Evolutionary conservation across 2,113 vertebrate species (phyloP).

Genomic region (Actinemys pallida): DNA sequence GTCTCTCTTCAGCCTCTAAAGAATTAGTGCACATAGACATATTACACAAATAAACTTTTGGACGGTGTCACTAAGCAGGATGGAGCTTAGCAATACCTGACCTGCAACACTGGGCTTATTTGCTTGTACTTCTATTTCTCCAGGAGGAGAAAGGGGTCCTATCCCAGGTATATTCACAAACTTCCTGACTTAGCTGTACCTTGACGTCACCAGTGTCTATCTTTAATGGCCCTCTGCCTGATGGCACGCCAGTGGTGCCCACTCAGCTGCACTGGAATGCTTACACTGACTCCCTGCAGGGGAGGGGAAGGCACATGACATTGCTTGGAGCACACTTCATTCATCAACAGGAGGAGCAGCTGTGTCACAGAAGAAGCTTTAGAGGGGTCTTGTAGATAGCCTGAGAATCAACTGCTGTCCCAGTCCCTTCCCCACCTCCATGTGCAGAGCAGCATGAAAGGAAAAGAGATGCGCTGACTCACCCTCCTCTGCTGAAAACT

Average conservation of each 20-base stretch:
- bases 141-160: background rate
- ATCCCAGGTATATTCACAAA: background rate
- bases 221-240: background rate
- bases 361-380: background rate
- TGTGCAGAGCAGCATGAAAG: background rate
- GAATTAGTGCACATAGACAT: background rate
- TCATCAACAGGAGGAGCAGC: slow-evolving; percentile 10
- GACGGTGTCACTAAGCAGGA: background rate
- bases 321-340: background rate
- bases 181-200: background rate
- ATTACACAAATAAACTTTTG: background rate
- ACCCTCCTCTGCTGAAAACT: background rate
- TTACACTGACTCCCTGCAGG: background rate
- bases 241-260: background rate
- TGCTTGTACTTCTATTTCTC: background rate
- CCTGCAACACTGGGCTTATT: background rate
- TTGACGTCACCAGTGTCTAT: background rate
- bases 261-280: background rate
- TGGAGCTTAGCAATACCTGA: background rate
- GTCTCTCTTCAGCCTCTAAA: background rate
- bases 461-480: background rate
- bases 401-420: background rate
- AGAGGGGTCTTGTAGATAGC: background rate
- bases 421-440: background rate
- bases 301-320: background rate